Percentiles rank a stretch among this genome's conserved stretches.
These are phyloP conservation scores for Zoanthus sansibaricus DNA, from an alignment of 92 coral and sea anemone genomes.

Conservation along the genomic window DNA sequence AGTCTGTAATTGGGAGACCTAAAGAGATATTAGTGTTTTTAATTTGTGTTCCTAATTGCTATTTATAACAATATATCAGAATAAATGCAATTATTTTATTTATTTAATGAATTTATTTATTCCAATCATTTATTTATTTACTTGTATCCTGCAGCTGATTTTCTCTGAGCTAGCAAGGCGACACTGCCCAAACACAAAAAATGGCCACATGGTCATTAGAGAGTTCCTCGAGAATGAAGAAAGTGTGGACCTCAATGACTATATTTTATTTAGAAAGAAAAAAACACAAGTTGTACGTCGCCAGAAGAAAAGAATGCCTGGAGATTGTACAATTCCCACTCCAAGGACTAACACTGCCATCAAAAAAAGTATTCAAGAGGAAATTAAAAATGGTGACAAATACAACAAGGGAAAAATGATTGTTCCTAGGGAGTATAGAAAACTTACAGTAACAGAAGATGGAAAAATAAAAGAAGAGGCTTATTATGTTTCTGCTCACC, in stretches of 20 bases:
- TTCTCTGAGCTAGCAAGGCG: slow-evolving; percentile 3
- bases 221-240: not conserved
- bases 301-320: not conserved
- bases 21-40: too few species aligned
- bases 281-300: slow-evolving; percentile 3
- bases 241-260: not conserved
- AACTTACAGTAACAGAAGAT: not conserved
- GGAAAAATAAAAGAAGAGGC: not conserved
- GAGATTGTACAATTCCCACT: slow-evolving; percentile 4
- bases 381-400: slow-evolving; percentile 11
- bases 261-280: not conserved
- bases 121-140: too few species aligned
- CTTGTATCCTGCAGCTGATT: not conserved
- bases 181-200: slow-evolving; percentile 5
- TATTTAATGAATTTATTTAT: too few species aligned
- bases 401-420: slow-evolving; percentile 24
- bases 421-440: slow-evolving; percentile 9
- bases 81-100: too few species aligned
- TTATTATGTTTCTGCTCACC: slow-evolving; percentile 26
- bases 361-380: not conserved
- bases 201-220: slow-evolving; percentile 15
- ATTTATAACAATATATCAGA: too few species aligned
- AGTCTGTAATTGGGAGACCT: too few species aligned
- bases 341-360: slow-evolving; percentile 17
- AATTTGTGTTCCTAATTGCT: too few species aligned